Evolutionary conservation across 37 sponge, comb jelly and placozoan species (phyloP).

Genomic region (Eunapius fragilis): DNA sequence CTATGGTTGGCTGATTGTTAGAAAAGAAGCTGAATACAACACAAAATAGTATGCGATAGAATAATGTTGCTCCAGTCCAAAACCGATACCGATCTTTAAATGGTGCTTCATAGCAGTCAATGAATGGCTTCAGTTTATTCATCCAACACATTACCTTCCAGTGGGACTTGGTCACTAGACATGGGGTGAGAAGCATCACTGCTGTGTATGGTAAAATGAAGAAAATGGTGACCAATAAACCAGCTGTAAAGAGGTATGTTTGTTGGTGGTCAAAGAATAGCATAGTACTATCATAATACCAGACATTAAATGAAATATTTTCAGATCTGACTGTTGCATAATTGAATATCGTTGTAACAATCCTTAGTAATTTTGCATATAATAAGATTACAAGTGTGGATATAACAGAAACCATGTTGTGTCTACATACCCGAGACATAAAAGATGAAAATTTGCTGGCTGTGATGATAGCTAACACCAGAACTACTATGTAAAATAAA

Average conservation of each 20-base stretch:
- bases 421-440: neutral
- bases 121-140: slow-evolving; percentile 19
- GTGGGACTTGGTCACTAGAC: neutral
- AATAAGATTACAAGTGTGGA: slow-evolving; percentile 45
- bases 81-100: slow-evolving; percentile 44
- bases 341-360: neutral
- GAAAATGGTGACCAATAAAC: neutral
- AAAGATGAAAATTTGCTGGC: neutral
- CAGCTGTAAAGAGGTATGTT: neutral
- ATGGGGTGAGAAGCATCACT: slow-evolving; percentile 13
- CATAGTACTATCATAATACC: neutral
- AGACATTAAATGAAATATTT: neutral
- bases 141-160: neutral
- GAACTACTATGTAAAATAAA: neutral
- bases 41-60: slow-evolving; percentile 6
- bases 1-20: neutral
- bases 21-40: neutral
- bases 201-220: neutral
- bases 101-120: slow-evolving; percentile 44
- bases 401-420: slow-evolving; percentile 21
- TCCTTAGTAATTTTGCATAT: slow-evolving; percentile 26
- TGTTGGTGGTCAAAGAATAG: neutral
- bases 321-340: neutral
- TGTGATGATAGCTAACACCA: neutral
- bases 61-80: slow-evolving; percentile 33